Base-by-base conservation (phyloP, 2,113 vertebrate genomes). In the Sphyrna mokarran region DNA sequence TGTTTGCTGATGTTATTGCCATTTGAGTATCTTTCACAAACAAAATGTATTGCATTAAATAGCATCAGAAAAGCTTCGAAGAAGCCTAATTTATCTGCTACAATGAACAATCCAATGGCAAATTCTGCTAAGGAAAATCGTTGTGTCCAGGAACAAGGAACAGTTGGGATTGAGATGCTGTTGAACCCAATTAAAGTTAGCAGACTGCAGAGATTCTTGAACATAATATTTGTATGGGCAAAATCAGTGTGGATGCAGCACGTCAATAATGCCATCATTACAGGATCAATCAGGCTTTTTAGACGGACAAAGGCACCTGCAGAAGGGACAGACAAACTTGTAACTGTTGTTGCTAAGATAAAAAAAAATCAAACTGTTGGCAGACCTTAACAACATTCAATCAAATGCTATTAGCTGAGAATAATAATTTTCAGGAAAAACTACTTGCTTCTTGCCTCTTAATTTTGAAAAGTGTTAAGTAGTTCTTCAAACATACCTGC, bases 401-500 rank as follows among this genome's bases (percentile, higher is more conserved):
- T 33, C 48, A 90, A 10, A 90, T 33, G 23, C 1, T 29, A 33
- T 33, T 61, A 54, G 54, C 26, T 13, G 23, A 54, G 48, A 89
- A 89, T 61, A 89, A 89, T 3, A 89, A 89, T 89, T 80, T 72
- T 61, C 26, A 29, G 86, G 26, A 58, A 22, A 2, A 89, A 58
- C 16, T 26, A 61, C 86, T 26, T 26, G 37, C 40, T 89, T 61
- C 54, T 29, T 54, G 86, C 23, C 26, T 33, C 86, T 14, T 33
- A 11, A 89, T 89, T 89, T 61, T 89, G 86, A 89, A 89, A 87
- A 89, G 3, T 89, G 86, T 16, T 29, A 89, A 89, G 26, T 89
- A 58, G 86, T 58, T 13, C 26, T 54, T 48, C 22, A 54, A 61
- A 33, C 54, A 14, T 14, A 80, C 18, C 78, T 80, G 78, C n/a